Percentiles rank a stretch among this genome's conserved stretches.
phyloP scores from a whole-genome alignment of 2,888 invertebrate genomes.

The Sphinx pinastri region DNA sequence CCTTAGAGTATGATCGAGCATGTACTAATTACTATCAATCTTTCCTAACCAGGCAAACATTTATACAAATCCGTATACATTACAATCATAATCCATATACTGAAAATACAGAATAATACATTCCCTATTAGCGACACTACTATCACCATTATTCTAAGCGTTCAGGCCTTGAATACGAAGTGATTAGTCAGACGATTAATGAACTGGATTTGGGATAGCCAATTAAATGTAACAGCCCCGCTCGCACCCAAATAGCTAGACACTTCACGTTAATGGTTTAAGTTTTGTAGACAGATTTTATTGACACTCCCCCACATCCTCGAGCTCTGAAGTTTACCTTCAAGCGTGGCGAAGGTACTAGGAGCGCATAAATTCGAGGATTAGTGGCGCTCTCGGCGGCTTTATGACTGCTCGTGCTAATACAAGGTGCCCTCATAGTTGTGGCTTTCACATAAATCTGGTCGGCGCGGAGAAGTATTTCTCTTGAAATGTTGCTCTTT shows the following conservation, averaged over 20 bases:
- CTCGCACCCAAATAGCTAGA: conserved; percentile 35
- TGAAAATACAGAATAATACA: background rate
- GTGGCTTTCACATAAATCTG: conserved; percentile 22
- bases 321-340: conserved; percentile 26
- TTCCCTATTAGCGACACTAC: background rate
- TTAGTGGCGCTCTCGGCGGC: conserved; percentile 11
- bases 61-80: too few species aligned
- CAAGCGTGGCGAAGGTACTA: conserved; percentile 29
- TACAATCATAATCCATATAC: too few species aligned
- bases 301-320: conserved; percentile 36
- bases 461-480: background rate
- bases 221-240: conserved; percentile 39
- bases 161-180: conserved; percentile 4
- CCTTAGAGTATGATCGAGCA: too few species aligned
- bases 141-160: conserved; percentile 16
- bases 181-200: conserved; percentile 31
- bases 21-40: too few species aligned
- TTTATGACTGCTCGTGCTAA: conserved; percentile 18
- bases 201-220: conserved; percentile 35
- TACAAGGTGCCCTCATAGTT: conserved; percentile 19
- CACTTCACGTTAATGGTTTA: conserved; percentile 41
- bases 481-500: conserved; percentile 15
- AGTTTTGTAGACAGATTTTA: conserved; percentile 46
- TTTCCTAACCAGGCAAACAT: too few species aligned
- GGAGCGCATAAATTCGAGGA: conserved; percentile 34